phyloP scores from a whole-genome alignment of 2,113 vertebrate species.

The Malurus melanocephalus region DNA sequence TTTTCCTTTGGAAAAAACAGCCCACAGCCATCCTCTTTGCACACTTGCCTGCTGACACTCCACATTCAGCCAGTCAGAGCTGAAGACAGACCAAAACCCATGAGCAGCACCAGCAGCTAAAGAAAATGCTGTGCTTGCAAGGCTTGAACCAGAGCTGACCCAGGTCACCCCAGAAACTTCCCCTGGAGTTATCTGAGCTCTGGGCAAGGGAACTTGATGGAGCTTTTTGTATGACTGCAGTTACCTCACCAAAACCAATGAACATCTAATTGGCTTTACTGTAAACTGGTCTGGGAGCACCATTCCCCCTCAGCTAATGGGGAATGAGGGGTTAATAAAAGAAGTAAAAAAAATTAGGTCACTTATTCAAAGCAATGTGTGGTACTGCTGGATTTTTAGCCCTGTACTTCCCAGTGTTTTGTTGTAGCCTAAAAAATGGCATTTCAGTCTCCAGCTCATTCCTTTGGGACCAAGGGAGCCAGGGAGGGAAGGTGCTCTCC shows the following conservation, averaged over 20 bases:
- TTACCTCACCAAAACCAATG: not conserved
- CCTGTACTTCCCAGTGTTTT: not conserved
- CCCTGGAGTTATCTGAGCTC: not conserved
- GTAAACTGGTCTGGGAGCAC: not conserved
- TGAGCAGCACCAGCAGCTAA: not conserved
- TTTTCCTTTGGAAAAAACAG: constrained; percentile 28
- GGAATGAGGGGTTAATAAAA: not conserved
- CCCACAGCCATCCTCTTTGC: not conserved
- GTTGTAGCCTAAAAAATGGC: not conserved
- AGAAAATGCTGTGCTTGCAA: constrained; percentile 4
- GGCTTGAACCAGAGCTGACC: not conserved
- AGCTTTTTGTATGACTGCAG: not conserved
- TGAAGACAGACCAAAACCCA: not conserved
- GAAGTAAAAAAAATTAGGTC: not conserved
- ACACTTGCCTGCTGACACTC: not conserved
- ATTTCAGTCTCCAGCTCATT: not conserved
- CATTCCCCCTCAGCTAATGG: not conserved
- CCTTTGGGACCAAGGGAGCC: not conserved
- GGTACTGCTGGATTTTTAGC: not conserved
- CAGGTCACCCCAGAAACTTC: not conserved
- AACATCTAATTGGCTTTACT: not conserved
- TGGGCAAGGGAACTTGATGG: not conserved
- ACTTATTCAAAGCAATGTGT: not conserved
- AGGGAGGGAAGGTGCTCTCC: not conserved
- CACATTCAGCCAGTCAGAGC: not conserved